Base-by-base conservation (phyloP, 1,140 invertebrate species). In the Aphelenchoides avenae region DNA sequence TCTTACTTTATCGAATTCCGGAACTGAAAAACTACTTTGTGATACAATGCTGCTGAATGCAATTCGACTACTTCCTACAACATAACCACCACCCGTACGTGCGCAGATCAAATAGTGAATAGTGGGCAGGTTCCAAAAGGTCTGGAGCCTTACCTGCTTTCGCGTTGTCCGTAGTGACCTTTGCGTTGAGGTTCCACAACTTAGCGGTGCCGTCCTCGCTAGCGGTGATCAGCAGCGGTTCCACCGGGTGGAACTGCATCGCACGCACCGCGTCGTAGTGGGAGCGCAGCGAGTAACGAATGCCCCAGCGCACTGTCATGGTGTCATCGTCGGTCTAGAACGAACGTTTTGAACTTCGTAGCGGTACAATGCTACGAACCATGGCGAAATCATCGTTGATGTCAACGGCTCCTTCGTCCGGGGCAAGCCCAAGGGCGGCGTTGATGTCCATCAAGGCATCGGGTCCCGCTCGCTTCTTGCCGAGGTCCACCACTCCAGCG, bases 151-250 rank as follows among this genome's bases (percentile, higher is more conserved):
- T n/a, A n/a, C n/a, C n/a, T n/a, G n/a, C n/a, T n/a, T n/a, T n/a
- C n/a, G n/a, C n/a, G n/a, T n/a, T n/a, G n/a, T n/a, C n/a, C n/a
- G n/a, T n/a, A n/a, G n/a, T n/a, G 39, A 34, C 34, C 48, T 39
- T 78, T 73, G 74, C 79, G 91, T 85, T 49, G 33, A 98, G 81
- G 84, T 98, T 97, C 94, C 95, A 98, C 64, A 98, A 80, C 83
- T 98, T 99, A 0, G 97, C 81, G 41, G 94, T 98, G 76, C 95
- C 89, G 83, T 99, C 95, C 81, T 99, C 94, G 46, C 89, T 93
- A 5, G 91, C 94, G 11, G 95, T 97, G 69, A 99, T 89, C 42
- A 99, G 82, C 42, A 96, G 89, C 37, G 93, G 87, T 78, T 98
- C 93, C 49, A 86, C 86, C 33, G 94, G 92, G 82, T 98, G 95